phyloP scores from a whole-genome alignment of 2,113 vertebrate genomes.

The Eira barbara region DNA sequence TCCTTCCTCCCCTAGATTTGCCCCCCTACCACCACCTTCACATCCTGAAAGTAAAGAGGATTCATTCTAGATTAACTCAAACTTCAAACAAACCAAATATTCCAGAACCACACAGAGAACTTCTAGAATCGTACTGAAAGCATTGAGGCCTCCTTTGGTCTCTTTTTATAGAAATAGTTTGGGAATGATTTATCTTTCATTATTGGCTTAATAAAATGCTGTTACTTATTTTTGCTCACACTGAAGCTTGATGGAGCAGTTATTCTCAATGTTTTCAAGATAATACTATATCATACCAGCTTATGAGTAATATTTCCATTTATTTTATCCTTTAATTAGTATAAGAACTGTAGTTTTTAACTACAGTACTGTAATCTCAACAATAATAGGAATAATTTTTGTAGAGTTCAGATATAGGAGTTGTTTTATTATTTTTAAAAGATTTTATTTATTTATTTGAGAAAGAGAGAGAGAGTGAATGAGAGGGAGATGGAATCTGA shows the following conservation, averaged over 20 bases:
- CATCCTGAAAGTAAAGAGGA: background rate
- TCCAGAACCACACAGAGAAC: background rate
- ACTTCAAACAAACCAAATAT: background rate
- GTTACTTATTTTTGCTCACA: background rate
- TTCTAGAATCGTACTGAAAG: background rate
- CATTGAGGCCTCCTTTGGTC: background rate
- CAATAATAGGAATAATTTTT: background rate
- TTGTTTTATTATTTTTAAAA: background rate
- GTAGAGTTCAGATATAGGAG: background rate
- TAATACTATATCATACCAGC: background rate
- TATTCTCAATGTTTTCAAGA: background rate
- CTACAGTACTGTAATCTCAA: background rate
- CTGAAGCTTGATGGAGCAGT: background rate
- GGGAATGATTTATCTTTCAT: background rate
- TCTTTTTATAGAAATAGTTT: background rate
- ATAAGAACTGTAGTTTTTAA: background rate
- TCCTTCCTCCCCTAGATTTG: background rate
- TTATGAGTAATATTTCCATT: background rate
- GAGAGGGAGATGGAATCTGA: background rate
- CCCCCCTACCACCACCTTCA: background rate
- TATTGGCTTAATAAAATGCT: background rate
- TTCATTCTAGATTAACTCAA: background rate
- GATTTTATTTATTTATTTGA: background rate
- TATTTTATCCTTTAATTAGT: background rate
- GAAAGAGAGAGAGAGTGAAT: background rate